These are phyloP conservation scores for Pachypanchax playfairii DNA, from an alignment of 2,113 vertebrate species.

Conservation along the genomic window DNA sequence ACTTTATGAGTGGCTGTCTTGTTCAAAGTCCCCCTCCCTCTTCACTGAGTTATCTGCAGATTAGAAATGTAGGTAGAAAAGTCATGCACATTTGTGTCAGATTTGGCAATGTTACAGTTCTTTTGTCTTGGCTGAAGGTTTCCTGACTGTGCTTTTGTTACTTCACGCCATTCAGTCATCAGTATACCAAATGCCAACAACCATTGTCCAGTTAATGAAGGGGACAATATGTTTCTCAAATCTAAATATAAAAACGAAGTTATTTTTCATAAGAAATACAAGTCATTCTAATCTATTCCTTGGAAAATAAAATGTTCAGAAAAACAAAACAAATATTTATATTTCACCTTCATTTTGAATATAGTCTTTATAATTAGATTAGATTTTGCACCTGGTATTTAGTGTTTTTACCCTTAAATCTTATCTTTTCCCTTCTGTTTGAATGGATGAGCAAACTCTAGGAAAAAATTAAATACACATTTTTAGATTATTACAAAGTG, in stretches of 20 bases:
- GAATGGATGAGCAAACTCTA: too few species aligned
- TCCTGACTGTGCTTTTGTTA: slow-evolving; percentile 27
- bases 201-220: background rate
- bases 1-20: slow-evolving; percentile 28
- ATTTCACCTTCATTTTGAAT: too few species aligned
- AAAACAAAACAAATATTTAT: too few species aligned
- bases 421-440: too few species aligned
- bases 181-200: too few species aligned
- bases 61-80: slow-evolving; percentile 21
- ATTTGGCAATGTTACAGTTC: slow-evolving; percentile 23
- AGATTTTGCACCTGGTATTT: too few species aligned
- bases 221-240: background rate
- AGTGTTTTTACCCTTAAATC: too few species aligned
- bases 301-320: too few species aligned
- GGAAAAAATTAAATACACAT: too few species aligned
- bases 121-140: slow-evolving; percentile 15
- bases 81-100: background rate
- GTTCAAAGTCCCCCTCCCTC: slow-evolving; percentile 33
- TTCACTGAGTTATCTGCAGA: slow-evolving; percentile 9
- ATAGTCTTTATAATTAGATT: too few species aligned
- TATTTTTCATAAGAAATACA: background rate
- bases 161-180: slow-evolving; percentile 18
- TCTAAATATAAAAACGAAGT: background rate
- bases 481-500: too few species aligned
- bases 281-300: background rate